Evolutionary conservation across 2,888 invertebrate species (phyloP), one percentile per base, ranked within the genome.

Genomic region (Ophion obscuratus): DNA sequence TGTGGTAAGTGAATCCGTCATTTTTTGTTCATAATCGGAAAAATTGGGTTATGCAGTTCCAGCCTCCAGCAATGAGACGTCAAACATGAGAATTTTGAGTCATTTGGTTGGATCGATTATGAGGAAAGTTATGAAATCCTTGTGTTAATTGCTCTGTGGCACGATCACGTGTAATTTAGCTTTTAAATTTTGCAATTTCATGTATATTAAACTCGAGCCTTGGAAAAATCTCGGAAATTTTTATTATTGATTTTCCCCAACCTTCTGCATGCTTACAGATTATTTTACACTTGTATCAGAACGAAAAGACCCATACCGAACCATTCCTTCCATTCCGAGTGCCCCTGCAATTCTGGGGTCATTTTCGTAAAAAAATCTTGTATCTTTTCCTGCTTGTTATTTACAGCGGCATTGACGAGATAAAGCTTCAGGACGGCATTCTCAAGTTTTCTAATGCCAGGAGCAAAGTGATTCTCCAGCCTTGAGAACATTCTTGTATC

Each of bases 251-350:
- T 31, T 4, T 4, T 31, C 17, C 17, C 17, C 5, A 53, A 53
- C 14, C 14, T 53, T 14, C 53, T 14, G 53, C 53, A 53, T 14
- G 53, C 14, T 53, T 14, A 53, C 2, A 14, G 11, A 14, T 14
- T 14, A 5, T 53, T 53, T 17, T 53, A 4, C 0, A 11, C 20
- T 64, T 47, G 17, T 9, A 14, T 40, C 47, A 11, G 14, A 40
- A 47, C 62, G 64, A 53, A 84, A 62, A 85, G 62, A 59, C 57
- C 95, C 96, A 95, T 96, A 99, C 99, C 97, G 95, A 99, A 99
- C 99, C 99, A 99, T 90, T 99, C 99, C 92, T 97, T 98, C 98
- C 99, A 99, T 93, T 99, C 99, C 84, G 95, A 95, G 93, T 98
- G 98, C 73, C 96, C 97, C 92, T 98, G 98, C 68, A 99, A 94